Evolutionary conservation across 2,888 invertebrate genomes (phyloP).

Genomic region (Phrixothrix hirtus): DNA sequence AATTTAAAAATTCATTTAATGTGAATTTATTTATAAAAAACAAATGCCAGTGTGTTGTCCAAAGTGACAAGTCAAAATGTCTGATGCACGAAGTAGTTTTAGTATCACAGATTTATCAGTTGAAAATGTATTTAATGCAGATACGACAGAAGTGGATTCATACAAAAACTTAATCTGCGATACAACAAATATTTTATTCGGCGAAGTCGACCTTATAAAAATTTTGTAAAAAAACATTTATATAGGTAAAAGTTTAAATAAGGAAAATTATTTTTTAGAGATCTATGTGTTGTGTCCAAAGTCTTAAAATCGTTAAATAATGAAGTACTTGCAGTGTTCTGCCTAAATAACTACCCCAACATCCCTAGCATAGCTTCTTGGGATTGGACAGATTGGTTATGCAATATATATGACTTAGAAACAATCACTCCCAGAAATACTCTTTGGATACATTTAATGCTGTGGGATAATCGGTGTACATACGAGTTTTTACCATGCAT

Average conservation of each 20-base stretch:
- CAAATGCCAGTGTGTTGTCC: no score
- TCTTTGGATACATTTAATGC: conserved; percentile 64
- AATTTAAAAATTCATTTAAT: no score
- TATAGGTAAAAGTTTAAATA: not conserved
- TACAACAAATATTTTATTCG: conserved; percentile 47
- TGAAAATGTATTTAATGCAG: conserved; percentile 26
- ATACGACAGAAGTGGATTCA: conserved; percentile 41
- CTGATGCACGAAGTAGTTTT: no score
- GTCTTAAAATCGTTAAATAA: conserved; percentile 47
- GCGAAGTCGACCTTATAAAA: conserved; percentile 42
- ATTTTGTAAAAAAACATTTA: conserved; percentile 42
- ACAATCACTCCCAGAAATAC: conserved; percentile 49
- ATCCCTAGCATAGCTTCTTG: conserved; percentile 60
- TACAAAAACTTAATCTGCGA: conserved; percentile 40
- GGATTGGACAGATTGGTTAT: conserved; percentile 65
- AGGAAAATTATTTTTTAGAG: conserved; percentile 3
- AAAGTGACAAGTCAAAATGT: conserved; percentile 1
- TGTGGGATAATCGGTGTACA: conserved; percentile 59
- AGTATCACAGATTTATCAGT: no score
- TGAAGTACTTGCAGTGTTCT: conserved; percentile 48
- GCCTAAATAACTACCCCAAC: conserved; percentile 59
- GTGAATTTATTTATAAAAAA: no score
- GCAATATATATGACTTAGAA: conserved; percentile 59
- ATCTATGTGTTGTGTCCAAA: conserved; percentile 36
- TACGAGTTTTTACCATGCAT: conserved; percentile 51